Base-by-base conservation (phyloP, 2,797 vertebrate genomes). In the Coilia nasus region DNA sequence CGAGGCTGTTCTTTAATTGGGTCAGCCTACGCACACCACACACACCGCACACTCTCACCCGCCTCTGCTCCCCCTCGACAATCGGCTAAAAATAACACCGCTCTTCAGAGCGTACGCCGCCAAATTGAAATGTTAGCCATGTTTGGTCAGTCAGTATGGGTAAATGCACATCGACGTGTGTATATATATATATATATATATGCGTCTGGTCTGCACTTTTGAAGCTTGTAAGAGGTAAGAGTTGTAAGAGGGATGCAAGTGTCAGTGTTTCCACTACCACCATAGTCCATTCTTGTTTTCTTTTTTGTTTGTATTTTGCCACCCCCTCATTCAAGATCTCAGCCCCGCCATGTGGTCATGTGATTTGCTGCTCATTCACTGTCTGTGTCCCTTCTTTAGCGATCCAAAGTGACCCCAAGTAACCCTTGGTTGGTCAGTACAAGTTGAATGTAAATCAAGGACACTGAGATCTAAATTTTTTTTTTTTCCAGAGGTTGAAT, bases 361-460 rank as follows among this genome's bases (percentile, higher is more conserved):
- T 4, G 1, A n/a, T 28, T 14, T 28, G 28, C 67, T 75, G 28
- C 25, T 15, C 9, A 62, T 11, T 50, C 28, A 28, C 17, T 59
- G 81, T 59, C 60, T 59, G 81, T 28, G 80, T 87, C 84, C 81
- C 14, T 10, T 83, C 88, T 83, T 87, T 83, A 85, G 46, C 80
- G 62, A 84, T 84, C 56, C 19, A 54, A 28, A 15, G 28, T 11
- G 67, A 59, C 19, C 57, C 71, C 78, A 60, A 80, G 56, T 44
- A 41, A 54, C 31, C 62, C 71, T 81, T 41, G 81, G 67, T n/a
- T 44, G 28, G 31, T 23, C 54, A 17, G 71, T 81, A n/a, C 47
- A 7, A 23, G 35, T 25, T 67, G 84, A 85, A 85, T 85, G 84
- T 85, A 85, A 50, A 41, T 47, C 35, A 59, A 59, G 57, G 64